Percentiles rank a stretch among this genome's conserved stretches.
phyloP scores from a whole-genome alignment of 2,888 invertebrate species.

The Catocala sponsa region DNA sequence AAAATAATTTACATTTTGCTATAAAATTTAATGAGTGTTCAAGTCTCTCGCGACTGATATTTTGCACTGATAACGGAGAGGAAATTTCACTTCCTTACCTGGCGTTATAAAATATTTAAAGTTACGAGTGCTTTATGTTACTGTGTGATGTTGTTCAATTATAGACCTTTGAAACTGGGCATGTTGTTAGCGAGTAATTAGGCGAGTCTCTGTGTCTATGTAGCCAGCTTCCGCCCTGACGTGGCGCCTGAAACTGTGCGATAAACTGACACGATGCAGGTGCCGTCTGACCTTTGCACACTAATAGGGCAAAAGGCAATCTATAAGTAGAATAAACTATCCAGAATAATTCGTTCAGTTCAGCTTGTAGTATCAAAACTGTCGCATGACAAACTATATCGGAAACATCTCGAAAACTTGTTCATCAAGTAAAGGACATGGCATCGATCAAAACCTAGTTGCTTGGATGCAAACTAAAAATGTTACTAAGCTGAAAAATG shows the following conservation, averaged over 20 bases:
- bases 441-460: too few relatives aligned
- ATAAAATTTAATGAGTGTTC: conserved; percentile 42
- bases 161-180: background rate
- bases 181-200: background rate
- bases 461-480: too few relatives aligned
- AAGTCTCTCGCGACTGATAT: conserved; percentile 26
- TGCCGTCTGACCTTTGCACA: conserved; percentile 1
- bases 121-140: conserved; percentile 17
- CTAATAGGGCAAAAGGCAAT: background rate
- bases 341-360: background rate
- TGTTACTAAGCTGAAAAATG: too few relatives aligned
- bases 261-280: conserved; percentile 1
- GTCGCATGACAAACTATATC: too few relatives aligned
- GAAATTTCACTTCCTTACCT: conserved; percentile 21
- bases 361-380: too few relatives aligned
- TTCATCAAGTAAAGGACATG: too few relatives aligned
- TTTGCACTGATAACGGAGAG: conserved; percentile 30
- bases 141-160: conserved; percentile 5
- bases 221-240: background rate
- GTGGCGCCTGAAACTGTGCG: background rate
- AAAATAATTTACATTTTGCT: conserved; percentile 45
- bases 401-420: too few relatives aligned
- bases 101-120: conserved; percentile 11
- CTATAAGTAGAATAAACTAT: background rate
- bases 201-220: background rate